Evolutionary conservation across 2,888 invertebrate species (phyloP).

Genomic region (Ophion ellenae): DNA sequence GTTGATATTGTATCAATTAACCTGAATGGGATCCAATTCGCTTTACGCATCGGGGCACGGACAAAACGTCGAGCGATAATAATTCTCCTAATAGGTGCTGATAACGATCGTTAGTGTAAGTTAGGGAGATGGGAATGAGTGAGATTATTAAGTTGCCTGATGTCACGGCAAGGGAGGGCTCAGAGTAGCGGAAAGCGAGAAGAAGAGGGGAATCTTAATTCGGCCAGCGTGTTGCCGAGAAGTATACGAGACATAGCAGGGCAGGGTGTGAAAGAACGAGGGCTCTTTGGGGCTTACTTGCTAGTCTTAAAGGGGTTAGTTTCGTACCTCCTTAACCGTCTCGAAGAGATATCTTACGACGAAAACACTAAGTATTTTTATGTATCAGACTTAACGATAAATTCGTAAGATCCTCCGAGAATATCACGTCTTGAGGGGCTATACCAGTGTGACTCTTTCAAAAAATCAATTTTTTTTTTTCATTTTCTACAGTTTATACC

Average conservation of each 20-base stretch:
- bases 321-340: not conserved
- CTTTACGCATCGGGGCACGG: constrained; percentile 10
- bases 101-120: constrained; percentile 54
- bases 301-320: constrained; percentile 52
- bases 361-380: not conserved
- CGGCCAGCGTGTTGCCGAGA: constrained; percentile 50
- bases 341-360: constrained; percentile 23
- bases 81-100: constrained; percentile 55
- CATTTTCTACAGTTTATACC: too few relatives aligned
- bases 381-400: not conserved
- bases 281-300: constrained; percentile 20
- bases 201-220: constrained; percentile 48
- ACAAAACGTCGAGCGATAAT: constrained; percentile 37
- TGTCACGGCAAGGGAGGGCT: constrained; percentile 6
- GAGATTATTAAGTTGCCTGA: constrained; percentile 38
- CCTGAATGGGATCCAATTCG: not conserved
- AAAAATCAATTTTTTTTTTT: too few relatives aligned
- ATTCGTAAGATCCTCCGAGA: not conserved
- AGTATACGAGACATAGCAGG: constrained; percentile 42
- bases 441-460: too few relatives aligned
- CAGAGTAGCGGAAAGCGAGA: constrained; percentile 12
- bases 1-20: not conserved
- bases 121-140: constrained; percentile 17
- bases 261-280: constrained; percentile 43
- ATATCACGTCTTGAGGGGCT: not conserved